Base-by-base conservation (phyloP, 2,797 vertebrate species). In the Microhierax caerulescens region DNA sequence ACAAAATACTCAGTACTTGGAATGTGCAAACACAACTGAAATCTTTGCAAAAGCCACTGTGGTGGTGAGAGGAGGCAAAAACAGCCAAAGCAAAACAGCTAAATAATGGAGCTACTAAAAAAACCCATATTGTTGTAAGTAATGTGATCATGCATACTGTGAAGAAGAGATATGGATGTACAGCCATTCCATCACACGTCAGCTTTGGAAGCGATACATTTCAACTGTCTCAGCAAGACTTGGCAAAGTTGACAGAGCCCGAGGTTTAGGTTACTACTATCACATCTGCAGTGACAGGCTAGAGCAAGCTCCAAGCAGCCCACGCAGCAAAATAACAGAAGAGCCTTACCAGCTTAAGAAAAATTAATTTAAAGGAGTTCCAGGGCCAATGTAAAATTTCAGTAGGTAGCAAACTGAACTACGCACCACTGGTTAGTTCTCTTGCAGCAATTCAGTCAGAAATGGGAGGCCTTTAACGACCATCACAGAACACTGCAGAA, bases 101-200 rank as follows among this genome's bases (percentile, higher is more conserved):
- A 23, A 84, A 57, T 15, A 89, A 48, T 10, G 5, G 16, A 72
- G 21, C 32, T 54, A 23, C 51, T 43, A 36, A 61, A 53, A 53
- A 14, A 2, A 37, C 17, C 41, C 41, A 43, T 1, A 21, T n/a
- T 27, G 11, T 21, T 47, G 15, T 37, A 45, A 47, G 56, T 11
- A 25, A 59, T 1, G 3, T 7, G 27, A 60, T 16, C 21, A 3
- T 2, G 27, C 21, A 39, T 37, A 36, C 28, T n/a, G n/a, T n/a
- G 21, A 69, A 51, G 59, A 34, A 22, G 18, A n/a, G 23, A 12
- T 9, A 4, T 0, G 25, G 57, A 47, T n/a, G 24, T 4, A 14
- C 24, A 45, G 32, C 28, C 34, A 23, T 20, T 28, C 57, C 43
- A 28, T 5, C 45, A 32, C n/a, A 43, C 1, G 0, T 14, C 51